These are phyloP conservation scores for Drosophila greeni DNA, from an alignment of 2,888 invertebrate species.

Conservation along the genomic window DNA sequence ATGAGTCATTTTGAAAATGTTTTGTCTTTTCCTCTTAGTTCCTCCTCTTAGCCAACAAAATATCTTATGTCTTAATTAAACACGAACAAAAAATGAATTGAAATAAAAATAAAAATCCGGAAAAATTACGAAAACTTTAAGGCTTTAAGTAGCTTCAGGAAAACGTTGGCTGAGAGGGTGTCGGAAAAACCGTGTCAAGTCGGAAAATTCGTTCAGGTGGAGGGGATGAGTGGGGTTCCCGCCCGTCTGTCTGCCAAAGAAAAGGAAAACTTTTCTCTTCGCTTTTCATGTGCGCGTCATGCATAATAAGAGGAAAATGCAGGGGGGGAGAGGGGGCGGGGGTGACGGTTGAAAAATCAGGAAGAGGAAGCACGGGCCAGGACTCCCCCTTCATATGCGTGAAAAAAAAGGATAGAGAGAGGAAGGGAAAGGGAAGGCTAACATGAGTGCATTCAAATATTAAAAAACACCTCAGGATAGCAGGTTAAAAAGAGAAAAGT, in stretches of 20 bases:
- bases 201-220: conserved; percentile 56
- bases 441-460: conserved; percentile 49
- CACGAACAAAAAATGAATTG: background rate
- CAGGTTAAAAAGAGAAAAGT: conserved; percentile 19
- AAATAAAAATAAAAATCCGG: conserved; percentile 4
- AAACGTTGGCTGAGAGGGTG: conserved; percentile 11
- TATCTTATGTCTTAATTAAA: conserved; percentile 28
- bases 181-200: conserved; percentile 68
- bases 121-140: conserved; percentile 5
- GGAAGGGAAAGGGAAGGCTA: background rate
- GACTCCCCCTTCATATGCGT: conserved; percentile 10
- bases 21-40: background rate
- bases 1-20: conserved; percentile 36
- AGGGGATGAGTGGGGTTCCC: conserved; percentile 3
- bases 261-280: conserved; percentile 38
- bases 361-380: conserved; percentile 32
- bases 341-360: conserved; percentile 21
- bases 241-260: conserved; percentile 44
- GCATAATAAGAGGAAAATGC: conserved; percentile 44
- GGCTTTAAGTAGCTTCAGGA: conserved; percentile 21
- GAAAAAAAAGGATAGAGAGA: conserved; percentile 6
- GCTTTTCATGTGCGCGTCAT: conserved; percentile 53
- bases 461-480: conserved; percentile 44
- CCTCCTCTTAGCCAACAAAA: background rate
- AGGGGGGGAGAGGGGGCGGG: background rate